Conservation (phyloP, 2,113 vertebrate species). For the Suricata suricatta region DNA sequence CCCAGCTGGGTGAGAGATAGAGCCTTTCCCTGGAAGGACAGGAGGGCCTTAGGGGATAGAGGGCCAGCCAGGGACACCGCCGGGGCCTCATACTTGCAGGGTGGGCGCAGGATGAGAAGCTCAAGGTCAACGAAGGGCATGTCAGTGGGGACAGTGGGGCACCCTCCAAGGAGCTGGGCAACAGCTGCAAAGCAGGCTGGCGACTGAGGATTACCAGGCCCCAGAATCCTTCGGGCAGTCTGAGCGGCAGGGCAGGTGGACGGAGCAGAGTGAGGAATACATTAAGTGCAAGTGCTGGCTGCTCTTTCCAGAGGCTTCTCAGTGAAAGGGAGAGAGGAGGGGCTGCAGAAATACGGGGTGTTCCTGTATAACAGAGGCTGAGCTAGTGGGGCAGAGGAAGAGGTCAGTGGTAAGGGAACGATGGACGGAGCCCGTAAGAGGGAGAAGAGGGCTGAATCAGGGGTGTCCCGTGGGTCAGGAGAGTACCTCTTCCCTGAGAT, state of each 20-base stretch:
- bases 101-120: background rate
- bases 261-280: rapidly evolving
- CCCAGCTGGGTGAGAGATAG: background rate
- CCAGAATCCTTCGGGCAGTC: background rate
- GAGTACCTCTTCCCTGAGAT: background rate
- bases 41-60: background rate
- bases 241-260: background rate
- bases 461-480: background rate
- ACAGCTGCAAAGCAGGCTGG: conserved; percentile 53
- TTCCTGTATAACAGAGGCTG: background rate
- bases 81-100: background rate
- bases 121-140: background rate
- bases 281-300: background rate
- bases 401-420: background rate
- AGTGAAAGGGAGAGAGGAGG: background rate
- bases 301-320: background rate
- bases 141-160: background rate
- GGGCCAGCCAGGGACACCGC: background rate
- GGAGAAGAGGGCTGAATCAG: background rate
- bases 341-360: background rate
- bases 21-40: background rate
- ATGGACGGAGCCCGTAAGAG: background rate
- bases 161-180: background rate
- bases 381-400: background rate
- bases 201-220: conserved; percentile 28